Evolutionary conservation across 2,888 invertebrate genomes (phyloP), one percentile per base, ranked within the genome.

Genomic region (Drosophila melanosoma): DNA sequence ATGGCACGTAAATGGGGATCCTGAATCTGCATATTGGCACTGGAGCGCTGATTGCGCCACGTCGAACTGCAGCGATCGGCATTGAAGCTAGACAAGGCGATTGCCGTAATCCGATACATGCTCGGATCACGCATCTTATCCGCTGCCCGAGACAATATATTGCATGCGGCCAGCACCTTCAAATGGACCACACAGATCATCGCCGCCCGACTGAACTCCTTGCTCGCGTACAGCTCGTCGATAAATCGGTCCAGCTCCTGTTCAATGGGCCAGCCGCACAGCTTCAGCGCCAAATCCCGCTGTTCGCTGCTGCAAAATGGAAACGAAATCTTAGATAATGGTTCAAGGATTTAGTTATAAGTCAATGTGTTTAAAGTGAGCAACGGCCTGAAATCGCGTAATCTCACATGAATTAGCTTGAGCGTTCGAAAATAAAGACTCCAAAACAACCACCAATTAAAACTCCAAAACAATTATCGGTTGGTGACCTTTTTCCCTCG

Each of bases 131-230:
- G 83, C 59, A 90, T 83, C 61, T 90, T 92, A 75, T 93, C 94
- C 12, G 95, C 95, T 5, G 96, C 97, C 79, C 96, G 95, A 77
- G 96, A 96, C 67, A 99, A 94, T 88, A 98, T 96, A 88, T 97
- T 97, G 66, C 98, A 96, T 36, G 98, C 98, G 86, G 95, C 94
- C 67, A 96, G 95, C 80, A 99, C 94, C 91, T 97, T 96, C 86
- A 98, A 94, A 93, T 98, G 97, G 93, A 98, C 99, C 62, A 98
- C 96, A 56, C 98, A 97, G 66, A 99, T 96, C 68, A 98, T 97
- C 42, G 98, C 98, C 48, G 98, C 98, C 91, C 98, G 95, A 65
- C 96, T 95, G 93, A 96, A 95, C 83, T 96, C 94, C 91, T 93
- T 95, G 91, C 96, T 96, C 64, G 95, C 95, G 92, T 97, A 96